phyloP scores from a whole-genome alignment of 1,140 invertebrate genomes.

The Zaprionus davidi region DNA sequence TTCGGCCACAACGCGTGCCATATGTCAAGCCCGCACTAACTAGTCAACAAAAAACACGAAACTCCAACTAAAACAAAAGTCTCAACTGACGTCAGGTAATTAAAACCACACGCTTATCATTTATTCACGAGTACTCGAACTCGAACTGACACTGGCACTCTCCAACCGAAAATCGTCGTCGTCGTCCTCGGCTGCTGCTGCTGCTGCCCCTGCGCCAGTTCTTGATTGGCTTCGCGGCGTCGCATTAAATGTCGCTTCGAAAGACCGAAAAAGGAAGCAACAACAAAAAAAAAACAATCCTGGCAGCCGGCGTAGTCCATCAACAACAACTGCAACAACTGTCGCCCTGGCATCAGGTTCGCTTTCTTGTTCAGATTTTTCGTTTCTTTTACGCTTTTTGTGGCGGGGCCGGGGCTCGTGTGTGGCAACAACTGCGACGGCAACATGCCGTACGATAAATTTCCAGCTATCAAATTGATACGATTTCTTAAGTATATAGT shows the following conservation, averaged over 20 bases:
- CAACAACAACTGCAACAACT: slow-evolving; percentile 46
- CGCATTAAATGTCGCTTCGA: slow-evolving; percentile 43
- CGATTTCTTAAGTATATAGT: slow-evolving; percentile 45
- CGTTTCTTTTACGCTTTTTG: slow-evolving; percentile 19
- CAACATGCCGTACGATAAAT: slow-evolving; percentile 54
- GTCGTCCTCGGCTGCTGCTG: slow-evolving; percentile 46
- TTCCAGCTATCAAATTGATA: slow-evolving; percentile 54
- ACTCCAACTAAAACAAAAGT: slow-evolving; percentile 33
- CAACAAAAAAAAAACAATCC: slow-evolving; percentile 39
- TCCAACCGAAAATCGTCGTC: slow-evolving; percentile 39
- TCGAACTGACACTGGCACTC: slow-evolving; percentile 11
- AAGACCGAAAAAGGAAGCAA: slow-evolving; percentile 34
- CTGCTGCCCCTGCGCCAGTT: slow-evolving; percentile 58
- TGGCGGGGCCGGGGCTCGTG: slow-evolving; percentile 44
- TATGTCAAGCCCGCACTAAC: slow-evolving; percentile 50
- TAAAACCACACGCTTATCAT: slow-evolving; percentile 75
- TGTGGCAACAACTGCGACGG: slow-evolving; percentile 31
- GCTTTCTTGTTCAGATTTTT: slow-evolving; percentile 37
- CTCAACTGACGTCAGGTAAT: slow-evolving; percentile 64
- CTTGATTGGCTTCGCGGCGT: slow-evolving; percentile 78
- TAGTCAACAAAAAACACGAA: slow-evolving; percentile 12
- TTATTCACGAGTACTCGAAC: slow-evolving; percentile 56
- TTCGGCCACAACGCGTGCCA: slow-evolving; percentile 69
- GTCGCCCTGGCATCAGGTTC: slow-evolving; percentile 56
- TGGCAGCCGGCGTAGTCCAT: slow-evolving; percentile 66